Conservation (phyloP, 2,888 invertebrate genomes). For the Apodemia hepburni region DNA sequence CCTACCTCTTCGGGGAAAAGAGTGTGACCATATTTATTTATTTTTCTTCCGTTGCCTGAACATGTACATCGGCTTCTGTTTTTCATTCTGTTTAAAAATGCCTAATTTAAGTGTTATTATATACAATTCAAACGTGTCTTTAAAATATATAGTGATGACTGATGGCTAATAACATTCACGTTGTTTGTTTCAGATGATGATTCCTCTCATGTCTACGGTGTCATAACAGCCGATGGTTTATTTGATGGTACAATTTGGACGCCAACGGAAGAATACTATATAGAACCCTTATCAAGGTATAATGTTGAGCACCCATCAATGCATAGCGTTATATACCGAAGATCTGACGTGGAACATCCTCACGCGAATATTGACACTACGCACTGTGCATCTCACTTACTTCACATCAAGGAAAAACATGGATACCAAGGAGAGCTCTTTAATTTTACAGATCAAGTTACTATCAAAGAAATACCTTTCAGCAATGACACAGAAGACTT, state of each 20-base stretch:
- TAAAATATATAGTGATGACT: neutral
- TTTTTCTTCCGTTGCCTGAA: no score
- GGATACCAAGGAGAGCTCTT: conserved; percentile 60
- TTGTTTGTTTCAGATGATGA: conserved; percentile 86
- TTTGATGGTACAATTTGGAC: conserved; percentile 94
- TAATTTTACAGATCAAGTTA: conserved; percentile 56
- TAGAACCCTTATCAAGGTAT: conserved; percentile 89
- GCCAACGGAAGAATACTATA: conserved; percentile 88
- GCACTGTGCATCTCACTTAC: conserved; percentile 81
- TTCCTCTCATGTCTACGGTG: conserved; percentile 89
- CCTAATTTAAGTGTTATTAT: no score
- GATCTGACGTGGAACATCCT: conserved; percentile 86
- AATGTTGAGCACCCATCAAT: conserved; percentile 76
- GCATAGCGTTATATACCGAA: conserved; percentile 92
- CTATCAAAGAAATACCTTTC: conserved; percentile 45
- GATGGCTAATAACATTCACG: neutral
- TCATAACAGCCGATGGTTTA: conserved; percentile 91
- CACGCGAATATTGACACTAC: conserved; percentile 52
- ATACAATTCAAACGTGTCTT: no score
- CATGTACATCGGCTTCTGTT: no score
- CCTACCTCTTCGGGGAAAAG: no score
- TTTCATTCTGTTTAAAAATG: no score
- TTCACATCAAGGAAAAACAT: conserved; percentile 69
- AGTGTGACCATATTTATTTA: no score
- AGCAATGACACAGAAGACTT: conserved; percentile 61